Conservation (phyloP, 2,888 invertebrate species). For the Cephus pygmeus region DNA sequence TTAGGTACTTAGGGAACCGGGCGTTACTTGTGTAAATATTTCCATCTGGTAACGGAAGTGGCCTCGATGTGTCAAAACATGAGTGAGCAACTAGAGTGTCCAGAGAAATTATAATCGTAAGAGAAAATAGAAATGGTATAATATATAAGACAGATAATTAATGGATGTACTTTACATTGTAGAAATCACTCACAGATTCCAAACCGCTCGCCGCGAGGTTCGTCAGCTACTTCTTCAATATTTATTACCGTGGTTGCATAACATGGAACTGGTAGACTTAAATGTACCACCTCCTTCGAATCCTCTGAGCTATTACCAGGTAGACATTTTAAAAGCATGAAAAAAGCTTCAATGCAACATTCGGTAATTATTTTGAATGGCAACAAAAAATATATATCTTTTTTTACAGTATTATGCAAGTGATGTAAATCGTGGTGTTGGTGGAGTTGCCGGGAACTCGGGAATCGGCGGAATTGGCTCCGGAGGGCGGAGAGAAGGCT, state of each 20-base stretch:
- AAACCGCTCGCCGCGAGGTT: constrained; percentile 94
- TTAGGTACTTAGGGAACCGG: not conserved
- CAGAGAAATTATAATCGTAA: not conserved
- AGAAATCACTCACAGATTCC: constrained; percentile 98
- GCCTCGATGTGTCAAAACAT: not conserved
- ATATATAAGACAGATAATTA: not conserved
- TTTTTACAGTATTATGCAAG: constrained; percentile 67
- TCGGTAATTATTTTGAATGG: not conserved
- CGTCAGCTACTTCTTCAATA: constrained; percentile 92
- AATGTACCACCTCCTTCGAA: constrained; percentile 90
- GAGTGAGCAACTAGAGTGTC: not conserved
- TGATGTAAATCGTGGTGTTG: constrained; percentile 67
- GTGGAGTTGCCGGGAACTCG: constrained; percentile 73
- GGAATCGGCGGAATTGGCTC: constrained; percentile 71
- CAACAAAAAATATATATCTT: not conserved
- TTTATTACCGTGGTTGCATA: constrained; percentile 96
- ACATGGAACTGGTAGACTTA: constrained; percentile 98
- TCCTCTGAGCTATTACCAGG: constrained; percentile 86
- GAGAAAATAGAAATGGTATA: not conserved
- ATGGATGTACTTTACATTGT: constrained; percentile 44
- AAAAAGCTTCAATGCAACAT: not conserved
- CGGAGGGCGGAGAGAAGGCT: constrained; percentile 86
- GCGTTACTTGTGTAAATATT: not conserved
- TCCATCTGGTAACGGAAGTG: not conserved
- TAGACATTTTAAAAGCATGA: constrained; percentile 50